Conservation (phyloP, 1,140 invertebrate species). For the Lordiphosa clarofinis region DNA sequence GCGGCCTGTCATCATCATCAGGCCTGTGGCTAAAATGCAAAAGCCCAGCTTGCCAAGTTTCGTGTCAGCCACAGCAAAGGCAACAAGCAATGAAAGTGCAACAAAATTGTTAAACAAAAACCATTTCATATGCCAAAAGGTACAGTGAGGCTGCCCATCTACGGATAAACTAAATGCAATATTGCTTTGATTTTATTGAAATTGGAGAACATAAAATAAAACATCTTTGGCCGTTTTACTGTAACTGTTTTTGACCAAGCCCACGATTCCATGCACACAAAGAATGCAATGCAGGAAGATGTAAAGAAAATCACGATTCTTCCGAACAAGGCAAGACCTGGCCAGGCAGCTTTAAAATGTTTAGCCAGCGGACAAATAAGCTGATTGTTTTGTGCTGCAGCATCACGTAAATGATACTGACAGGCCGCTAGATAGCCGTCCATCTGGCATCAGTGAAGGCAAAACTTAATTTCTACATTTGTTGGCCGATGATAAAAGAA, state of each 20-base stretch:
- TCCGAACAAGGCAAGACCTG: slow-evolving; percentile 23
- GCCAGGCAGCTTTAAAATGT: slow-evolving; percentile 45
- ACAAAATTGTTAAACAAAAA: slow-evolving; percentile 9
- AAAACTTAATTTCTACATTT: slow-evolving; percentile 78
- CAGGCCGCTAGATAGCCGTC: slow-evolving; percentile 26
- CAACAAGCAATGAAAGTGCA: slow-evolving; percentile 1
- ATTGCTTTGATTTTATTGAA: too few species aligned
- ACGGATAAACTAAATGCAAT: too few species aligned
- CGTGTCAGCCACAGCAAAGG: slow-evolving; percentile 30
- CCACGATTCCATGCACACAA: slow-evolving; percentile 26
- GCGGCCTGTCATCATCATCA: not conserved
- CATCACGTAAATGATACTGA: slow-evolving; percentile 70
- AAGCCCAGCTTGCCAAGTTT: slow-evolving; percentile 10
- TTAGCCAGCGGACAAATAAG: slow-evolving; percentile 66
- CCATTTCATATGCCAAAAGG: not conserved
- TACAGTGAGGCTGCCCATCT: slow-evolving; percentile 4
- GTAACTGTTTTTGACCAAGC: slow-evolving; percentile 8
- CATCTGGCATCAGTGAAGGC: slow-evolving; percentile 35
- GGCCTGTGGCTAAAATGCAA: not conserved
- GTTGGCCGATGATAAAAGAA: slow-evolving; percentile 53
- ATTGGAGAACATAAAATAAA: too few species aligned
- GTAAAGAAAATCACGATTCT: slow-evolving; percentile 40
- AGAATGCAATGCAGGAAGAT: slow-evolving; percentile 30
- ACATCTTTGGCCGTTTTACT: too few species aligned
- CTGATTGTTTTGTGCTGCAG: slow-evolving; percentile 58